phyloP scores from a whole-genome alignment of 2,888 invertebrate species.

The Chloroclystis v-ata region DNA sequence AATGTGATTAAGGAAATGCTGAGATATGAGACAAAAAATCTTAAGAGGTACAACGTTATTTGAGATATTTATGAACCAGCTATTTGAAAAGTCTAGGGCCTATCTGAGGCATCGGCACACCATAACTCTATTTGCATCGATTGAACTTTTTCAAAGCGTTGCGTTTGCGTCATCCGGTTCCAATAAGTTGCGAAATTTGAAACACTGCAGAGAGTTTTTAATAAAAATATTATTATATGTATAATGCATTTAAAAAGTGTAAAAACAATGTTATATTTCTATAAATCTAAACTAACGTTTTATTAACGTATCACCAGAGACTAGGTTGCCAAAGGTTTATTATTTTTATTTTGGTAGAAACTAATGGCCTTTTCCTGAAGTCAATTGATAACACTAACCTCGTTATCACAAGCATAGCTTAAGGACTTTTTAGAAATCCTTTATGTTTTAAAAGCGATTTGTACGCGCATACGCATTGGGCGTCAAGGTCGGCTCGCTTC shows the following conservation, averaged over 20 bases:
- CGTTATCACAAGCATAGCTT: slow-evolving; percentile 9
- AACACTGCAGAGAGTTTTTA: slow-evolving; percentile 26
- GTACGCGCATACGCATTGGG: slow-evolving; percentile 37
- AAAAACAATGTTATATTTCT: too few species aligned
- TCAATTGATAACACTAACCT: too few species aligned
- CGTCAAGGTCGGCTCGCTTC: slow-evolving; percentile 64
- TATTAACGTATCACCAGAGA: too few species aligned
- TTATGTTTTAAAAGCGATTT: slow-evolving; percentile 37
- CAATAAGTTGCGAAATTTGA: background rate
- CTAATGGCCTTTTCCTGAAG: too few species aligned
- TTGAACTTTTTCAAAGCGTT: slow-evolving; percentile 42
- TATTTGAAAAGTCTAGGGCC: slow-evolving; percentile 27
- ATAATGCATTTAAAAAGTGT: too few species aligned
- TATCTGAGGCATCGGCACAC: slow-evolving; percentile 52
- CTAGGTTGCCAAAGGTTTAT: too few species aligned
- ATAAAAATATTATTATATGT: too few species aligned
- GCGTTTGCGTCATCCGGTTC: slow-evolving; percentile 6
- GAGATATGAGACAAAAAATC: too few species aligned
- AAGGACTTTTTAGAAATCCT: slow-evolving; percentile 39
- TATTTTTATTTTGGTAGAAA: too few species aligned
- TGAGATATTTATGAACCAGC: background rate
- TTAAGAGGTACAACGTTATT: too few species aligned
- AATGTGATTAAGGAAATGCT: too few species aligned
- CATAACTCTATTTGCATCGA: slow-evolving; percentile 53
- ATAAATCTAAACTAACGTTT: too few species aligned